Evolutionary conservation across 1,140 invertebrate species (phyloP).

Genomic region (Drosophila busckii): DNA sequence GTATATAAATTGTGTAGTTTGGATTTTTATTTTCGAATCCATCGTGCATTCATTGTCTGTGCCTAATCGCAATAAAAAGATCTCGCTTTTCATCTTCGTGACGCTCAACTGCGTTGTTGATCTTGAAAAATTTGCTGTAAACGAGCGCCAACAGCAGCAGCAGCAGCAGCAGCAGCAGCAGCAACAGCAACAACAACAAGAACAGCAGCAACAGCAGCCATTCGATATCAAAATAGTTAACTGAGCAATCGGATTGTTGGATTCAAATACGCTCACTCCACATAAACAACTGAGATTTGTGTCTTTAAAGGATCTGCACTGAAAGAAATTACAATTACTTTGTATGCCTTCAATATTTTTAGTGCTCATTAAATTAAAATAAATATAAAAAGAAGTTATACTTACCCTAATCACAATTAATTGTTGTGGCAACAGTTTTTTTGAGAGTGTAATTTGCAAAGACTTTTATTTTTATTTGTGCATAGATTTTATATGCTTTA

Average conservation of each 20-base stretch:
- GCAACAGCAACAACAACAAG: slow-evolving; percentile 2
- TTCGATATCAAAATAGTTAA: slow-evolving; percentile 54
- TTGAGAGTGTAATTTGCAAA: no score
- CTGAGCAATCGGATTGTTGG: slow-evolving; percentile 35
- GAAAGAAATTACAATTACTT: slow-evolving; percentile 3
- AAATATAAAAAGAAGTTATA: not conserved
- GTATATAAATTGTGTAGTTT: slow-evolving; percentile 45
- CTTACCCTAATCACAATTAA: no score
- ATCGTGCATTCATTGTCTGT: slow-evolving; percentile 74
- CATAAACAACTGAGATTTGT: slow-evolving; percentile 49
- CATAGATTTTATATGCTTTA: no score
- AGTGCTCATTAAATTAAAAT: not conserved
- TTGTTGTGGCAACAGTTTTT: no score
- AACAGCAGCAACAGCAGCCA: slow-evolving; percentile 24
- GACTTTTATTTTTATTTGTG: no score
- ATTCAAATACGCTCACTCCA: slow-evolving; percentile 28
- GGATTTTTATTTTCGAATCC: slow-evolving; percentile 36
- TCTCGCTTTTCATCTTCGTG: slow-evolving; percentile 76
- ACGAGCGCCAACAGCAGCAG: slow-evolving; percentile 22
- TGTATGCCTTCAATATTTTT: no score
- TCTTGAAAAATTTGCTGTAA: slow-evolving; percentile 63
- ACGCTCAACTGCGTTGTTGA: slow-evolving; percentile 70
- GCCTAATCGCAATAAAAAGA: slow-evolving; percentile 65
- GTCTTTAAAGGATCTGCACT: slow-evolving; percentile 26
- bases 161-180: slow-evolving; percentile 14